These are phyloP conservation scores for Elgaria multicarinata DNA, from an alignment of 2,113 vertebrate genomes.

Conservation along the genomic window DNA sequence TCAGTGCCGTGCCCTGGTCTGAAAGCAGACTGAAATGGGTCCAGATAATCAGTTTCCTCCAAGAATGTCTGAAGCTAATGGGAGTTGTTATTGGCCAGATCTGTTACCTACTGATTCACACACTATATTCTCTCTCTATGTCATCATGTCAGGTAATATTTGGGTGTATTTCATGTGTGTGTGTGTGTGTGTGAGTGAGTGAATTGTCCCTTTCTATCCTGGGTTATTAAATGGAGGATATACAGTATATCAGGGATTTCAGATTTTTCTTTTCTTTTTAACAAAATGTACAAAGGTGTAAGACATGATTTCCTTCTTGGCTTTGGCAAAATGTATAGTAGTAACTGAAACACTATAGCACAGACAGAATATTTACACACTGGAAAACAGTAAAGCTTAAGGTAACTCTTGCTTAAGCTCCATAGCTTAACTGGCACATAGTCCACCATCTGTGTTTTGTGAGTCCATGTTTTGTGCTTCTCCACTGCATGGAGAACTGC, in stretches of 20 bases:
- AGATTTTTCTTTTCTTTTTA: background rate
- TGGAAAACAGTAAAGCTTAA: background rate
- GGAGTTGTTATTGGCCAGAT: background rate
- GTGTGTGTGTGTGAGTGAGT: too few relatives aligned
- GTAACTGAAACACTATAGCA: background rate
- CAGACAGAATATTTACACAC: background rate
- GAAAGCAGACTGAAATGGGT: too few relatives aligned
- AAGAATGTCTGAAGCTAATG: too few relatives aligned
- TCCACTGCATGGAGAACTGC: background rate
- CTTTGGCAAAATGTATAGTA: background rate
- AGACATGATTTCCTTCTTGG: background rate
- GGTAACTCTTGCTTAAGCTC: background rate
- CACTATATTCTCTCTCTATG: background rate
- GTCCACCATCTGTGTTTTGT: too few relatives aligned
- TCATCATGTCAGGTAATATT: background rate
- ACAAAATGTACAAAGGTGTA: background rate
- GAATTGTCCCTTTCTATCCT: background rate
- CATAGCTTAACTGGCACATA: background rate
- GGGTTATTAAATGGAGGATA: background rate
- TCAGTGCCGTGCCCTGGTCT: too few relatives aligned
- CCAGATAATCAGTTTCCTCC: too few relatives aligned
- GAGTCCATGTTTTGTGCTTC: background rate
- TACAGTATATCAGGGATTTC: background rate
- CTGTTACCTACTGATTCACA: background rate
- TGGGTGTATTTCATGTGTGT: too few relatives aligned